These are phyloP conservation scores for Odontomyia ornata DNA, from an alignment of 2,888 invertebrate species.

Conservation along the genomic window DNA sequence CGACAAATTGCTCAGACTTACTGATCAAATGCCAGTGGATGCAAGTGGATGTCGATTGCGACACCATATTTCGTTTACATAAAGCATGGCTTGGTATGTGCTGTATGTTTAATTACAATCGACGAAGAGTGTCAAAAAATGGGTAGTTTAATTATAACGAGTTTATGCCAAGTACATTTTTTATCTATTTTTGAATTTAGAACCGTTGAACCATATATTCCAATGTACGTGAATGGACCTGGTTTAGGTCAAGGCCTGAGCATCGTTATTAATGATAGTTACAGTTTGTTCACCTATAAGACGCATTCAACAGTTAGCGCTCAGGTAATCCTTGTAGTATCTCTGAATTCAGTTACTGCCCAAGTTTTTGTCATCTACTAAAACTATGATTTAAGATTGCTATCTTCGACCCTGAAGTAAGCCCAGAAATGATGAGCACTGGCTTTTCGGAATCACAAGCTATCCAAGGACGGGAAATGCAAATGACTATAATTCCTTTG, in stretches of 20 bases:
- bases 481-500: slow-evolving; percentile 59
- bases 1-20: slow-evolving; percentile 58
- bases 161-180: too few species aligned
- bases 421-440: slow-evolving; percentile 56
- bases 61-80: slow-evolving; percentile 55
- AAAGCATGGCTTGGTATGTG: slow-evolving; percentile 58
- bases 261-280: slow-evolving; percentile 57
- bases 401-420: slow-evolving; percentile 58
- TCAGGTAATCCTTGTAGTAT: too few species aligned
- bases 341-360: too few species aligned
- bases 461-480: slow-evolving; percentile 56
- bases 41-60: slow-evolving; percentile 54
- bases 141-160: slow-evolving; percentile 56
- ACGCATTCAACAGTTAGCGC: slow-evolving; percentile 39
- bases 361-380: too few species aligned
- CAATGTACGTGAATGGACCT: slow-evolving; percentile 33
- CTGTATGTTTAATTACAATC: slow-evolving; percentile 60
- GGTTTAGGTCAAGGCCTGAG: slow-evolving; percentile 55
- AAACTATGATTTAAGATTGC: slow-evolving; percentile 51
- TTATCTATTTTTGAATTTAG: slow-evolving; percentile 4
- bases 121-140: slow-evolving; percentile 53
- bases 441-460: slow-evolving; percentile 56
- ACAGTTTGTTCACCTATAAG: slow-evolving; percentile 54
- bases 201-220: neutral
- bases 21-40: slow-evolving; percentile 57